Percentiles rank a stretch among this genome's conserved stretches.
These are phyloP conservation scores for Psammodynastes pulverulentus DNA, from an alignment of 2,113 vertebrate species.

Conservation along the genomic window DNA sequence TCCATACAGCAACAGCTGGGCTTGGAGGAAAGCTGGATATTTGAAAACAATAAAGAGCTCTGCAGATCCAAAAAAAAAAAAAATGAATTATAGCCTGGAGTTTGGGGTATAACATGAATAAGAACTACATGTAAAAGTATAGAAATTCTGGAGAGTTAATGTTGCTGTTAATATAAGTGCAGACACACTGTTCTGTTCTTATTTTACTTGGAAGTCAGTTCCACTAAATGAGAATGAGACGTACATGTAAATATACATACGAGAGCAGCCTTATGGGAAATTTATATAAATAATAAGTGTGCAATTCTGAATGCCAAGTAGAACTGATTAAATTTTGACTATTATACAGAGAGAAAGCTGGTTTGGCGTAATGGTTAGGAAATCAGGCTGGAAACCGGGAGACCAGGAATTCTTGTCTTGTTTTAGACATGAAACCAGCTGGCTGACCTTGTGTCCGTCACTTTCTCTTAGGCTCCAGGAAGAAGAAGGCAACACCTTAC, in stretches of 20 bases:
- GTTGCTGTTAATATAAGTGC: not conserved
- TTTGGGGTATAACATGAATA: not conserved
- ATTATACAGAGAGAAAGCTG: not conserved
- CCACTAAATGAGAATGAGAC: not conserved
- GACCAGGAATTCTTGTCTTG: not conserved
- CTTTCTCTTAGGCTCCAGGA: not conserved
- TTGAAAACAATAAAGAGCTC: constrained; percentile 24
- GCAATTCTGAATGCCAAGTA: not conserved
- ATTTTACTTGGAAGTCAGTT: not conserved
- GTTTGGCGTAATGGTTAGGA: not conserved
- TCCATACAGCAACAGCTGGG: not conserved
- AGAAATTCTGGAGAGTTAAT: not conserved
- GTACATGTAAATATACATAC: not conserved
- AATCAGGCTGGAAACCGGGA: not conserved
- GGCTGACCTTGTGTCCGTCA: not conserved
- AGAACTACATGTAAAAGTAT: not conserved
- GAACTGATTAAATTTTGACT: not conserved
- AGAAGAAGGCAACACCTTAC: not conserved
- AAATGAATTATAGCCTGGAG: not conserved
- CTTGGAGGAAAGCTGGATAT: constrained; percentile 12
- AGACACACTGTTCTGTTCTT: not conserved
- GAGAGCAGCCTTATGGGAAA: not conserved
- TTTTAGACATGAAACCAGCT: not conserved
- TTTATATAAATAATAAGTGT: not conserved
- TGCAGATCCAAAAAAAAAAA: not conserved